Evolutionary conservation across 64 coral and sea anemone genomes (phyloP).

Genomic region (Stylophora pistillata): DNA sequence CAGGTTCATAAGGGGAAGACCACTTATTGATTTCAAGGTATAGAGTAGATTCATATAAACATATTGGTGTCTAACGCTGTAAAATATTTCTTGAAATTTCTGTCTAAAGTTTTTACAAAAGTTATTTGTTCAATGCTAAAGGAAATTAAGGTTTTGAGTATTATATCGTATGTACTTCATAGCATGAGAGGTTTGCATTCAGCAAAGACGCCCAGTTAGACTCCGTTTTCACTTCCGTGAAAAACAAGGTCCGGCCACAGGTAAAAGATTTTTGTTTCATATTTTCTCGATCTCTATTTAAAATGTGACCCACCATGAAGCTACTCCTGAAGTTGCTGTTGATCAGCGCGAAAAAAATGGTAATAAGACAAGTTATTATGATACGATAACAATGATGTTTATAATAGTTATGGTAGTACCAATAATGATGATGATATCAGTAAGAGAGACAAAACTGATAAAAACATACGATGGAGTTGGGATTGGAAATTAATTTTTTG

Average conservation of each 20-base stretch:
- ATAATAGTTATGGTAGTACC: no score
- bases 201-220: slow-evolving; percentile 58
- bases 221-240: slow-evolving; percentile 62
- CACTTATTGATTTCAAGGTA: slow-evolving; percentile 67
- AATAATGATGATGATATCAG: no score
- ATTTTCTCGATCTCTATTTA: neutral
- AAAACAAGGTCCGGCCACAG: slow-evolving; percentile 65
- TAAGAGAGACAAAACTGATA: no score
- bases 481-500: no score
- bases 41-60: neutral
- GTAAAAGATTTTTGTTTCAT: slow-evolving; percentile 26
- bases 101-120: neutral
- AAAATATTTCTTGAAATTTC: no score
- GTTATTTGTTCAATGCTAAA: neutral
- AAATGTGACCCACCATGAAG: no score
- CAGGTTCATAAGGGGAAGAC: slow-evolving; percentile 60
- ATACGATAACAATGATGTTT: no score
- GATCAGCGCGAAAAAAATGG: no score
- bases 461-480: no score
- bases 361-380: no score
- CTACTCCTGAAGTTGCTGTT: no score
- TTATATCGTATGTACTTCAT: neutral
- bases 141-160: neutral
- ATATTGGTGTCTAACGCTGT: no score
- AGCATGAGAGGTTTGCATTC: slow-evolving; percentile 69